A percentile compares a stretch with the other conserved stretches of the same genome.
Evolutionary conservation across 2,888 invertebrate species (phyloP).

Genomic region (Polymixis flavicincta): DNA sequence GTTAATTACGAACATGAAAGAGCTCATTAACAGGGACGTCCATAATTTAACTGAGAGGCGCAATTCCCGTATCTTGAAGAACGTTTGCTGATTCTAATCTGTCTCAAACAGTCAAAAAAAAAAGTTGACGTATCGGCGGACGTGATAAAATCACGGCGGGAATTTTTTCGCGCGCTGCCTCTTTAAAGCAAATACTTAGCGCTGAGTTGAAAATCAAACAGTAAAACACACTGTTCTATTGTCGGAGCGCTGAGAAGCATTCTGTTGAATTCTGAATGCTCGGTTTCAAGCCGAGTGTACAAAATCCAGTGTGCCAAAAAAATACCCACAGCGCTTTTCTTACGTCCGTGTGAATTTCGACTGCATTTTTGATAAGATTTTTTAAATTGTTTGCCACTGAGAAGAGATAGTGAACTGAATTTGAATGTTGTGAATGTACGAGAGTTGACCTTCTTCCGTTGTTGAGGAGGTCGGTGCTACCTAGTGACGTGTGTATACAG

Average conservation of each 20-base stretch:
- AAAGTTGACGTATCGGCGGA: too few species aligned
- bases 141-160: too few species aligned
- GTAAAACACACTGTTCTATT: too few species aligned
- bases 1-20: conserved; percentile 43
- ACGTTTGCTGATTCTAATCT: neutral
- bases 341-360: too few species aligned
- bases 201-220: too few species aligned
- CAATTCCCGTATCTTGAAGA: neutral
- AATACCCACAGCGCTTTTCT: too few species aligned
- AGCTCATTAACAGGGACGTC: conserved; percentile 49
- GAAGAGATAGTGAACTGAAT: neutral
- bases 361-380: neutral
- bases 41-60: conserved; percentile 17
- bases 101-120: conserved; percentile 1
- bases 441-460: conserved; percentile 15
- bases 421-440: neutral
- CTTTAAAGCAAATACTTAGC: too few species aligned
- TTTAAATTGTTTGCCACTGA: neutral
- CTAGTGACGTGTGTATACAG: conserved; percentile 10
- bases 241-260: too few species aligned
- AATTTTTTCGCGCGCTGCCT: too few species aligned
- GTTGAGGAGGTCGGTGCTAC: neutral
- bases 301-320: too few species aligned
- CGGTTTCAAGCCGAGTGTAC: too few species aligned
- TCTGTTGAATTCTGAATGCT: too few species aligned